Conservation (phyloP, 1,140 invertebrate species). For the Tetramorium parvispinum region DNA sequence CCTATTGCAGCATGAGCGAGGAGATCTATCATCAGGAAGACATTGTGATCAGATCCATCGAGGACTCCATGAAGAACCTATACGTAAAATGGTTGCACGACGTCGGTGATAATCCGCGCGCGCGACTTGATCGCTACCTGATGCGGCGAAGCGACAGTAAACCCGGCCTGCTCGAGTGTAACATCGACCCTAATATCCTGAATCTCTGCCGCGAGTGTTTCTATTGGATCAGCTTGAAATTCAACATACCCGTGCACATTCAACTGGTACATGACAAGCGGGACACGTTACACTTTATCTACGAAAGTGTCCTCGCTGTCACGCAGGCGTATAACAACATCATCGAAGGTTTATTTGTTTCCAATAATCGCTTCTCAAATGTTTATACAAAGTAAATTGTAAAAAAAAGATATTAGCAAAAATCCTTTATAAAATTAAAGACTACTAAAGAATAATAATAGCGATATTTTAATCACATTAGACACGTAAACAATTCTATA, state of each 20-base stretch:
- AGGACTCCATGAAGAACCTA: conserved; percentile 88
- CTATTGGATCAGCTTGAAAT: conserved; percentile 89
- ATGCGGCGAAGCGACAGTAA: conserved; percentile 88
- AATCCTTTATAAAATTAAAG: too few species aligned
- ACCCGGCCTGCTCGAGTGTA: conserved; percentile 90
- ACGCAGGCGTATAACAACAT: conserved; percentile 94
- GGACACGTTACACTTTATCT: conserved; percentile 88
- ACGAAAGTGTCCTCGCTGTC: conserved; percentile 91
- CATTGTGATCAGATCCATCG: conserved; percentile 88
- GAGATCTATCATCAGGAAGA: conserved; percentile 90
- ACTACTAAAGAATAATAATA: background rate
- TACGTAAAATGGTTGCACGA: conserved; percentile 88
- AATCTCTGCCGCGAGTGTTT: conserved; percentile 89
- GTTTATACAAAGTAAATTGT: background rate
- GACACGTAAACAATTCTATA: background rate
- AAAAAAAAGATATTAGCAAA: background rate
- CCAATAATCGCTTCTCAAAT: background rate
- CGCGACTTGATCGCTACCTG: conserved; percentile 89
- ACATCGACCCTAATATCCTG: conserved; percentile 89
- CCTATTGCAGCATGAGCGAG: conserved; percentile 89
- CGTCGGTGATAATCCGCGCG: conserved; percentile 87
- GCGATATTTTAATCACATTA: background rate
- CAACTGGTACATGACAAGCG: conserved; percentile 88
- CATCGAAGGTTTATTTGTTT: conserved; percentile 81
- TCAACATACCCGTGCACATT: conserved; percentile 89